Base-by-base conservation (phyloP, 2,888 invertebrate species). In the Drosophila prostipennis region DNA sequence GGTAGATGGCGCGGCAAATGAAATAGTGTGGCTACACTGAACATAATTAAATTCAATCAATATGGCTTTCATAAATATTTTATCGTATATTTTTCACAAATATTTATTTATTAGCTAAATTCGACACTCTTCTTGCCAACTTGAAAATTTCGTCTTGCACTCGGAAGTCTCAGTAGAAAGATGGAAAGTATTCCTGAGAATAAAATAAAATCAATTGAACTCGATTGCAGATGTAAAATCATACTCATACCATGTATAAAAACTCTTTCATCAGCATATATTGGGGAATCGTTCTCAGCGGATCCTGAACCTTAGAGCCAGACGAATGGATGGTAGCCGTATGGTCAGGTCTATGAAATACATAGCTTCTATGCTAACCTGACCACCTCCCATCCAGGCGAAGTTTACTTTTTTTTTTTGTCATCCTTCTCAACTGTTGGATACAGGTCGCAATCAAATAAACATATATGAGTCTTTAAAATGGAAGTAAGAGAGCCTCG, bases 381-480 rank as follows among this genome's bases (percentile, higher is more conserved):
- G 19, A 10, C n/a, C 57, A 19, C 4, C 36, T 26, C 10, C 2
- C 2, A 32, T 8, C 39, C 29, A 32, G 19, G 16, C 29, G 3
- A 2, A 6, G 11, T 14, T 23, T 39, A 37, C 57, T 40, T 16
- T 1, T 43, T 29, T 32, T 55, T 67, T 6, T 45, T 45, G 19
- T 29, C 42, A 11, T 55, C 34, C 19, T 61, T 19, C 6, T 63
- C 64, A 34, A 34, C 61, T 61, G 48, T 16, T 10, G 13, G 11
- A 26, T 4, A 56, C 26, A 56, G 8, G 10, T 34, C 16, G 13
- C 6, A 48, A 11, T 34, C 2, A 10, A n/a, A 10, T 14, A 23
- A 14, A 16, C 6, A 36, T 2, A 36, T 14, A 6, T 3, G 36
- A 10, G 8, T 23, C 13, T 19, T 11, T 26, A 26, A 26, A 3